Base-by-base conservation (phyloP, 2,888 invertebrate species). In the Scrobipalpa costella region DNA sequence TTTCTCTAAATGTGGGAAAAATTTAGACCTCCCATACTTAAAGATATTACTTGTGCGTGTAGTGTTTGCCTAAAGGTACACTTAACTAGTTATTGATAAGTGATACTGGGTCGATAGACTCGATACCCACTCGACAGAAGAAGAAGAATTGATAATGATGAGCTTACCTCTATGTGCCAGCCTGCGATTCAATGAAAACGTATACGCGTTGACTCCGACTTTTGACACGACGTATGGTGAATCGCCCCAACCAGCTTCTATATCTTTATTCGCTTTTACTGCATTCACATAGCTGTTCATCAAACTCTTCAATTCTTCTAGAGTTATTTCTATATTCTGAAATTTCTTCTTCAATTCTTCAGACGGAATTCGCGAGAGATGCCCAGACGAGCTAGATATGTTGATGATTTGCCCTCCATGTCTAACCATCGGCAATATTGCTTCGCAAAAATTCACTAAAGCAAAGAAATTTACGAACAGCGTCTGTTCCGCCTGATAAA, bases 151-250 rank as follows among this genome's bases (percentile, higher is more conserved):
- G n/a, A n/a, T n/a, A n/a, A n/a, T n/a, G n/a, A n/a, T n/a, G n/a
- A n/a, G 66, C 69, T 63, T 78, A 88, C 90, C 86, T 82, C 71
- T 79, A 2, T 71, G 62, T 1, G 68, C 57, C 27, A 90, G 72
- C 73, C 73, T 81, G 57, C 92, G 84, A 71, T 95, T 94, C 68
- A 96, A 94, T 69, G 95, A 89, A 67, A 93, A 88, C 0, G 95
- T 93, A 66, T 96, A 88, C 0, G 95, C 95, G 66, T 93, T 94
- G 0, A 96, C 92, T 1, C 93, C 96, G 8, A 96, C 94, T 88
- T 97, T 97, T 0, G 96, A 95, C 0, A 94, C 93, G 0, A 92
- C 92, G 72, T 96, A 97, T 0, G 95, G 90, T 0, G 93, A 93
- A 47, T 88, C 86, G 0, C 94, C 92, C 94, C 94, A 95, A 2